Conservation (phyloP, 2,797 vertebrate species). For the Brachyalestes nurse region DNA sequence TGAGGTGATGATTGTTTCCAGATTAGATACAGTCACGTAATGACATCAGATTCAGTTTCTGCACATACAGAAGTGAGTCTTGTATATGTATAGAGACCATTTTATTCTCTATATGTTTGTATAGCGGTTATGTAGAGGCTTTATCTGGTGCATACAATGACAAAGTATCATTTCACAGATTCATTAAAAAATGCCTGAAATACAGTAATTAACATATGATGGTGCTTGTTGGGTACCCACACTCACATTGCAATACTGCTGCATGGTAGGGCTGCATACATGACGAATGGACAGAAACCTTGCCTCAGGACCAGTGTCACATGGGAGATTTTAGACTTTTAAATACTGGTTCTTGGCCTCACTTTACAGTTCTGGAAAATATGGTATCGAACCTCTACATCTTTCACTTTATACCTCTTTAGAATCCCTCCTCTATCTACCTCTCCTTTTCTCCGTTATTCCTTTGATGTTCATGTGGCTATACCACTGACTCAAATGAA, state of each 20-base stretch:
- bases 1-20: slow-evolving; percentile 1
- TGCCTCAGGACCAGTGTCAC: not conserved
- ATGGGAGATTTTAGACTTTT: too few species aligned
- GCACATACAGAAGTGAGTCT: not conserved
- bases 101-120: not conserved
- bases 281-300: not conserved
- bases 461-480: not conserved
- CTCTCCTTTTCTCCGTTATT: not conserved
- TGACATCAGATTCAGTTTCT: not conserved
- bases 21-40: not conserved
- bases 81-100: not conserved
- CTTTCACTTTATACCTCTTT: not conserved
- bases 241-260: slow-evolving; percentile 13
- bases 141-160: not conserved
- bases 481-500: not conserved
- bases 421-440: not conserved
- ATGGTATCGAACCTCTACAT: not conserved
- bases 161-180: not conserved
- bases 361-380: not conserved
- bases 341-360: not conserved
- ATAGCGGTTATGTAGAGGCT: not conserved
- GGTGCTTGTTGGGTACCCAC: too few species aligned
- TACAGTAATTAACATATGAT: not conserved
- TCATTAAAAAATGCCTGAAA: not conserved
- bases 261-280: slow-evolving; percentile 44